Base-by-base conservation (phyloP, 2,888 invertebrate species). In the Dasypolia templi region DNA sequence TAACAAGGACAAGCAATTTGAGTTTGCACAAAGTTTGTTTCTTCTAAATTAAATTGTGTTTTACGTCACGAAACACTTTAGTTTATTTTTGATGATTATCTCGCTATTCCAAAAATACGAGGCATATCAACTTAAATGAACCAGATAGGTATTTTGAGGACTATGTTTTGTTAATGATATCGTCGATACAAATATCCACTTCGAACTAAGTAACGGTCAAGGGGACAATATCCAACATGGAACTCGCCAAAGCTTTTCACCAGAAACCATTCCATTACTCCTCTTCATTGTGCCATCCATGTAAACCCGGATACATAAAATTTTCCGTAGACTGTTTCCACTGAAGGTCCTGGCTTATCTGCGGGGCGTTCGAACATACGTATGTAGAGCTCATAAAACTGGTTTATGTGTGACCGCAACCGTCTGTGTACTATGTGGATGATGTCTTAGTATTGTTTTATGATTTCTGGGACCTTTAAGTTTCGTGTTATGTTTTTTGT, bases 261-360 rank as follows among this genome's bases (percentile, higher is more conserved):
- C 63, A 78, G 59, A 67, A 78, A 39, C 14, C 72, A 59, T 63
- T 59, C 58, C 72, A 71, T 78, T 71, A 56, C 59, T 68, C 19
- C 26, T 64, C 59, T 82, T 68, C 49, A 58, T 65, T 62, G n/a
- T 39, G 22, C 22, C 39, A 68, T 49, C 62, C 73, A 58, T 69
- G 67, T 59, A 49, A 69, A 72, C 51, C 51, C 59, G 70, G 65
- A 75, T 68, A 64, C 84, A 75, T 84, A 80, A 81, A 80, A 71
- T 80, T 84, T 81, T 80, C 55, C 71, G 62, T 67, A 58, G 53
- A 49, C 65, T 72, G 75, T 69, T 83, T 72, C 58, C 75, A 68
- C 67, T 6, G 44, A 84, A 83, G 68, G 84, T 80, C 61, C 55
- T 26, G 17, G 84, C 84, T 81, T 84, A 84, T 84, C 84, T 75